Conservation (phyloP, 2,797 vertebrate species). For the Xenopus petersii region DNA sequence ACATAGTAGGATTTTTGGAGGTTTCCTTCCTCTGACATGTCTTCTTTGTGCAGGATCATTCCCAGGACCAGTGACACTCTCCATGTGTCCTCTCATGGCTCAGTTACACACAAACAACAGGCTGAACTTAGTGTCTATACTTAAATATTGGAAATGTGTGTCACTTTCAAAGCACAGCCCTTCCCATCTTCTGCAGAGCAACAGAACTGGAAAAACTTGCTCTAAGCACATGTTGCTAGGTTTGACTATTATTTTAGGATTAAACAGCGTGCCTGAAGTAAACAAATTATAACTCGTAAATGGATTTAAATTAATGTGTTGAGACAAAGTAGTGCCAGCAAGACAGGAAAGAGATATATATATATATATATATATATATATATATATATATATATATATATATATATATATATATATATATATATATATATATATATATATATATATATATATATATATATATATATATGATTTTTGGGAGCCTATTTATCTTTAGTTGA, state of each 20-base stretch:
- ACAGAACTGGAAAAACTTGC: slow-evolving; percentile 39
- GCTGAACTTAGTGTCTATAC: slow-evolving; percentile 4
- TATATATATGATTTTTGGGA: too few relatives aligned
- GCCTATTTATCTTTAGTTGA: too few relatives aligned
- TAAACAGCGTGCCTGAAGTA: too few relatives aligned
- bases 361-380: too few relatives aligned
- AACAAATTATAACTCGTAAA: too few relatives aligned
- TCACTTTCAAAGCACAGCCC: slow-evolving; percentile 24
- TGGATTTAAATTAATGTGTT: too few relatives aligned
- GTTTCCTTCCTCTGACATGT: slow-evolving; percentile 30
- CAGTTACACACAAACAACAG: background rate
- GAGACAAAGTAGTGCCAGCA: too few relatives aligned
- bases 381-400: too few relatives aligned
- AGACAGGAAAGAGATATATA: too few relatives aligned
- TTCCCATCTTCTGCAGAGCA: slow-evolving; percentile 17
- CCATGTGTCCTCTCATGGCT: slow-evolving; percentile 14
- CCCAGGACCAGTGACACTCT: slow-evolving; percentile 4
- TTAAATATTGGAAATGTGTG: slow-evolving; percentile 33
- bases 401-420: too few relatives aligned
- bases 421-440: too few relatives aligned
- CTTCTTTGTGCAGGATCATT: slow-evolving; percentile 21
- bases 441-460: too few relatives aligned
- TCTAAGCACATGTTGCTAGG: background rate
- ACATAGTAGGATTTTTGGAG: slow-evolving; percentile 31
- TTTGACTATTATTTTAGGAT: background rate